Conservation (phyloP, 1,140 invertebrate species). For the Hormaphis cornu region DNA sequence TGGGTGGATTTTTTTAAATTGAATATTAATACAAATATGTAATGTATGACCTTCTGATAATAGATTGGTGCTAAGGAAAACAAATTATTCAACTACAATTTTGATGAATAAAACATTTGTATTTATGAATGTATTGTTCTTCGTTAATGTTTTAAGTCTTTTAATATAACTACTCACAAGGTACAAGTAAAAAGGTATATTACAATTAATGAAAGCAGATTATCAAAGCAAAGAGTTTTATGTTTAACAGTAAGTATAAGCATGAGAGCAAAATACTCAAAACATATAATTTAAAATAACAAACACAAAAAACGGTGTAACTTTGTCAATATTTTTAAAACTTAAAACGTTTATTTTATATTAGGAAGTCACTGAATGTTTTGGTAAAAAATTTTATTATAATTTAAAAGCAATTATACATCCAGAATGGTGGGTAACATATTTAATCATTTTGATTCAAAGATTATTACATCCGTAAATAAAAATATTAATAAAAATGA, state of each 20-base stretch:
- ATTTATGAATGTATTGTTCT: not conserved
- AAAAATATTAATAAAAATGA: not conserved
- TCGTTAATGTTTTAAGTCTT: not conserved
- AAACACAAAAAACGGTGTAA: not conserved
- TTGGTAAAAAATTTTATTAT: not conserved
- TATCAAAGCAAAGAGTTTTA: not conserved
- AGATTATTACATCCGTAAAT: not conserved
- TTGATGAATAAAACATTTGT: not conserved
- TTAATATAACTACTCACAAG: not conserved
- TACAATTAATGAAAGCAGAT: not conserved
- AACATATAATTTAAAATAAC: constrained; percentile 9
- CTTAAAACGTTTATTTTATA: not conserved
- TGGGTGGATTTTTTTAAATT: not conserved
- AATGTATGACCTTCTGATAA: not conserved
- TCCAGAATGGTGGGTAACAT: not conserved
- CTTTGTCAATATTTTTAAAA: not conserved
- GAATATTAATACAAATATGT: not conserved
- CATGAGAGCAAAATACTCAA: not conserved
- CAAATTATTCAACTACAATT: not conserved
- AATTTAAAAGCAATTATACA: not conserved
- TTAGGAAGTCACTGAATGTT: not conserved
- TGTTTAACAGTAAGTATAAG: not conserved
- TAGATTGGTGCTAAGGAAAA: not conserved
- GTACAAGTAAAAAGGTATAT: not conserved
- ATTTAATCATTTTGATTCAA: constrained; percentile 7